Base-by-base conservation (phyloP, 2,797 vertebrate genomes). In the Xiphophorus birchmanni region DNA sequence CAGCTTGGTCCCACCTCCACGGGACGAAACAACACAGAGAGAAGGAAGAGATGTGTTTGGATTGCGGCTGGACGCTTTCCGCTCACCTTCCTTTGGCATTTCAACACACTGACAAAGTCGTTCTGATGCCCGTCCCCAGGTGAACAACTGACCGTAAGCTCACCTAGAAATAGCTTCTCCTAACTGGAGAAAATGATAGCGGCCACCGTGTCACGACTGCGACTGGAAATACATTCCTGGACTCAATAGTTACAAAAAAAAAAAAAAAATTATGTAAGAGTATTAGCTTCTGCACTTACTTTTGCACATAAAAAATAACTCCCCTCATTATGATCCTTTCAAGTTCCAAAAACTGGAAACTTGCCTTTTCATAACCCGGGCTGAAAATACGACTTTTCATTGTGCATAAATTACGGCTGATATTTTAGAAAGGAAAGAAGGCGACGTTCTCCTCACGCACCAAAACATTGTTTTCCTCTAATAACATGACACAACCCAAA, bases 11-110 rank as follows among this genome's bases (percentile, higher is more conserved):
- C 85, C 82, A 74, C 85, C 80, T 90, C 81, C 78, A 18, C 1
- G 45, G 42, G 35, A 78, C 15, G 0, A 48, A 11, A 63, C 60
- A 63, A 4, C 45, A 74, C 80, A 82, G 48, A 82, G 79, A 76
- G 67, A n/a, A 83, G 88, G 78, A 77, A 84, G 77, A 82, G 47
- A 32, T 13, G 9, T 86, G 83, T 87, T 87, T 86, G 50, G 60
- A 74, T 44, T 76, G 37, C 18, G 37, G 17, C 76, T 18, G 44
- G 73, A 8, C n/a, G 13, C 67, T 29, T 58, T 71, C 10, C 75
- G 48, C 35, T 81, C 26, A 45, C 50, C 74, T 86, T 83, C 79
- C 78, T 79, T 5, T 44, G 82, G 44, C 8, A 23, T 83, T 79
- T 83, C 77, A 81, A 50, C 79, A 74, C 32, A 8, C 1, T 2